phyloP scores from a whole-genome alignment of 2,888 invertebrate species.

The Allophyes oxyacanthae region DNA sequence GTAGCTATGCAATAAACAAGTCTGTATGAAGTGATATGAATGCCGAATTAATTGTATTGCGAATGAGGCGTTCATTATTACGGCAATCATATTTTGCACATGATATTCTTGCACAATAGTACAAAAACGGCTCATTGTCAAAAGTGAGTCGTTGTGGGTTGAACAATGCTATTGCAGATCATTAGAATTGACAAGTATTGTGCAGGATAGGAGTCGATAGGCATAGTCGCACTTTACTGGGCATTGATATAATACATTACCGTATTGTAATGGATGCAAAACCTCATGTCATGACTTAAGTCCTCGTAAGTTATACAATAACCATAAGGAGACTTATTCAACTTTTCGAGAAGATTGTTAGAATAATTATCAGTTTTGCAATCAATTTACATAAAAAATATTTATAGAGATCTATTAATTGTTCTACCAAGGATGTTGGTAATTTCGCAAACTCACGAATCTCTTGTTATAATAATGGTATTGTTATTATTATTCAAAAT shows the following conservation, averaged over 20 bases:
- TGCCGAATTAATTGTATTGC: slow-evolving; percentile 38
- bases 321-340: neutral
- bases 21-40: slow-evolving; percentile 21
- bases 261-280: slow-evolving; percentile 30
- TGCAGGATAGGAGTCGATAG: slow-evolving; percentile 45
- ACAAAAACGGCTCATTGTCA: slow-evolving; percentile 45
- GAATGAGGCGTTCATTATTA: slow-evolving; percentile 37
- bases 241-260: slow-evolving; percentile 42
- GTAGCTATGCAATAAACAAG: slow-evolving; percentile 1
- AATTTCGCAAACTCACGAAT: slow-evolving; percentile 41
- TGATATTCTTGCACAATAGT: slow-evolving; percentile 49
- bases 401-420: slow-evolving; percentile 18
- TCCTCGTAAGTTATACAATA: too few species aligned
- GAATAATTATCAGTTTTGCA: slow-evolving; percentile 33
- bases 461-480: slow-evolving; percentile 27
- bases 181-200: slow-evolving; percentile 67
- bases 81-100: slow-evolving; percentile 43
- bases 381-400: slow-evolving; percentile 10
- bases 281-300: neutral
- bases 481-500: slow-evolving; percentile 18
- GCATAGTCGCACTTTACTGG: slow-evolving; percentile 32
- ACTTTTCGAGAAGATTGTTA: slow-evolving; percentile 5
- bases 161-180: slow-evolving; percentile 67
- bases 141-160: slow-evolving; percentile 61
- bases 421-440: slow-evolving; percentile 32